These are phyloP conservation scores for Crotalus helleri DNA, from an alignment of 2,113 vertebrate species.

Conservation along the genomic window DNA sequence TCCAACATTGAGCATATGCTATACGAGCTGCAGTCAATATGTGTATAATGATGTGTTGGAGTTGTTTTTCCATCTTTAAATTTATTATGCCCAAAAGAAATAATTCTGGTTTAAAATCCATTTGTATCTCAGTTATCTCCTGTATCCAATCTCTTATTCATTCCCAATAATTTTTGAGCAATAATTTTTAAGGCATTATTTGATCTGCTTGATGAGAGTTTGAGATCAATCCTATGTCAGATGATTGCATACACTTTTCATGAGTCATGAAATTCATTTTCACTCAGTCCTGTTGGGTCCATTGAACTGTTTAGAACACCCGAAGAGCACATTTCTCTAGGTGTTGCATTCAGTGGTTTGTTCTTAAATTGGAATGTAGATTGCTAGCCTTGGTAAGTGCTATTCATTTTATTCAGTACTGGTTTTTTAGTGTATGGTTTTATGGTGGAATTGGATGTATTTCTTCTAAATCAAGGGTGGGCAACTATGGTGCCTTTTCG, in stretches of 20 bases:
- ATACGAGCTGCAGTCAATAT: too few species aligned
- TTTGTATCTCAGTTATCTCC: too few species aligned
- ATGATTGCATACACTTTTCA: background rate
- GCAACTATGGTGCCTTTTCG: background rate
- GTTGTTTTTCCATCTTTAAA: too few species aligned
- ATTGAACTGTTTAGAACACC: background rate
- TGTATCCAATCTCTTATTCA: too few species aligned
- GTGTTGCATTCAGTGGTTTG: background rate
- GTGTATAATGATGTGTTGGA: too few species aligned
- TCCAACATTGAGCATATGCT: too few species aligned
- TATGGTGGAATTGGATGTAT: background rate
- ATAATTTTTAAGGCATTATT: background rate
- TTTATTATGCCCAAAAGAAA: too few species aligned
- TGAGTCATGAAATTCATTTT: background rate
- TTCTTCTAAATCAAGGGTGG: background rate
- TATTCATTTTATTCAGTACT: background rate
- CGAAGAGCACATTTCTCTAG: background rate
- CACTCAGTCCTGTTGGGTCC: background rate
- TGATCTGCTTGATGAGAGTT: background rate
- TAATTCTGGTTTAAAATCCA: too few species aligned
- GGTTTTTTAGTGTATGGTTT: background rate
- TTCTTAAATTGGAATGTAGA: background rate
- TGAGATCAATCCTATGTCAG: background rate
- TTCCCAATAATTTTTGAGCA: background rate
- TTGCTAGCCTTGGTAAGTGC: background rate